Evolutionary conservation across 2,113 vertebrate species (phyloP).

Genomic region (Hippocampus zosterae): DNA sequence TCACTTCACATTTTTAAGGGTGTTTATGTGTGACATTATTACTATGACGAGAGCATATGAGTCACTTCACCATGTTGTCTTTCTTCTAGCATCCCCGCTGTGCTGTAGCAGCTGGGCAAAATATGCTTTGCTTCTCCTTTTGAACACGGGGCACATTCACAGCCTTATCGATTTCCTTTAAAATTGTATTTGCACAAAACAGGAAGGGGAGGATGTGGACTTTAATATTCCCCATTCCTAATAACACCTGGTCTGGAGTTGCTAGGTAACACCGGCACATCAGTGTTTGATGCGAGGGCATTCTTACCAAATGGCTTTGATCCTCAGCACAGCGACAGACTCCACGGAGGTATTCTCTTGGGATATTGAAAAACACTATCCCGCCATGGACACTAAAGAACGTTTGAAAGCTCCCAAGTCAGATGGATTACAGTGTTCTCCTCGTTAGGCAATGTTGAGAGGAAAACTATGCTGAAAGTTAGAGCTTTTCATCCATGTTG

Average conservation of each 20-base stretch:
- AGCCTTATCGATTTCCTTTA: constrained; percentile 63
- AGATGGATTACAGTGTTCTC: constrained; percentile 50
- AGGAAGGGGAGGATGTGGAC: constrained; percentile 55
- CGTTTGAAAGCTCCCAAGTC: constrained; percentile 64
- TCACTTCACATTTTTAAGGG: constrained; percentile 22
- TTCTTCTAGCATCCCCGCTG: constrained; percentile 27
- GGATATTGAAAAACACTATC: constrained; percentile 65
- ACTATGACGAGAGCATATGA: constrained; percentile 38
- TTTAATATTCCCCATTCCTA: constrained; percentile 57
- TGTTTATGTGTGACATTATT: constrained; percentile 40
- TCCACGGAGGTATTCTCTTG: constrained; percentile 58
- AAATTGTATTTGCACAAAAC: constrained; percentile 63
- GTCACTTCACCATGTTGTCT: constrained; percentile 44
- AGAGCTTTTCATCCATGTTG: constrained; percentile 46
- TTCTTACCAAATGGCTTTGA: constrained; percentile 74
- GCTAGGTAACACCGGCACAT: constrained; percentile 71
- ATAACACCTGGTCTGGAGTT: constrained; percentile 71
- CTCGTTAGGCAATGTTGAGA: constrained; percentile 61
- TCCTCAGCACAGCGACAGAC: constrained; percentile 63
- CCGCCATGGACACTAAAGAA: constrained; percentile 53
- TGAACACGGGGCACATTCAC: constrained; percentile 41
- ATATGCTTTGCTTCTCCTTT: constrained; percentile 20
- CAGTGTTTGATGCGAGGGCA: constrained; percentile 63
- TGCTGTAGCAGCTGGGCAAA: not conserved
- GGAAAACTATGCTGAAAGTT: constrained; percentile 56